A percentile compares a stretch with the other conserved stretches of the same genome.
phyloP scores from a whole-genome alignment of 2,113 vertebrate genomes.

The Psittacara wagleri region DNA sequence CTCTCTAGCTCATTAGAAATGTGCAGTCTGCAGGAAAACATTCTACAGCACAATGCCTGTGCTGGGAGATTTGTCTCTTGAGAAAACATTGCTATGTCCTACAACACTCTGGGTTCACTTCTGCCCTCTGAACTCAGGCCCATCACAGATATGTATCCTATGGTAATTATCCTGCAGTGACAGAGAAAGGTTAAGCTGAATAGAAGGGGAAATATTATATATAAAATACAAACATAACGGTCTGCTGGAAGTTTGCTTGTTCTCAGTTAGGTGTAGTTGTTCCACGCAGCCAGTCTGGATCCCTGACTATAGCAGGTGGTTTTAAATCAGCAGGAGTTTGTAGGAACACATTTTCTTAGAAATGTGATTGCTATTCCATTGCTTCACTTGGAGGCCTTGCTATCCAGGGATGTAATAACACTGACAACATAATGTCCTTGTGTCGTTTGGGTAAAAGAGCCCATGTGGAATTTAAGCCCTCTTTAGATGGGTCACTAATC shows the following conservation, averaged over 20 bases:
- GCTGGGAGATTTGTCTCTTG: neutral
- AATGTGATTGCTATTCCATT: neutral
- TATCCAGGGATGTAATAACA: neutral
- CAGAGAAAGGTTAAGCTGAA: neutral
- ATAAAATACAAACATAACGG: neutral
- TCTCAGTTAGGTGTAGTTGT: neutral
- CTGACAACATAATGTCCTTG: rapidly evolving
- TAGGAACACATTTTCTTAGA: neutral
- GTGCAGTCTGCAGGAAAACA: neutral
- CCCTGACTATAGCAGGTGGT: neutral
- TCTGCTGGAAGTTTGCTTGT: neutral
- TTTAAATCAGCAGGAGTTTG: neutral
- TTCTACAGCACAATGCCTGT: neutral
- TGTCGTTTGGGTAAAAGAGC: neutral
- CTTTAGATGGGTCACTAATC: neutral
- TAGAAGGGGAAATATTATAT: neutral
- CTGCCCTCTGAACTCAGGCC: neutral
- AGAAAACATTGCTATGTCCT: neutral
- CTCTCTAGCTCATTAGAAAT: neutral
- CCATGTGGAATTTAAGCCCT: neutral
- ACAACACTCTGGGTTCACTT: neutral
- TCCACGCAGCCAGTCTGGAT: neutral
- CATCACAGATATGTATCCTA: neutral
- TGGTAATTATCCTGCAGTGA: neutral
- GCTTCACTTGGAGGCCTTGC: neutral